Evolutionary conservation across 2,888 invertebrate species (phyloP), one percentile per base, ranked within the genome.

Genomic region (Tenthredo scrophulariae): DNA sequence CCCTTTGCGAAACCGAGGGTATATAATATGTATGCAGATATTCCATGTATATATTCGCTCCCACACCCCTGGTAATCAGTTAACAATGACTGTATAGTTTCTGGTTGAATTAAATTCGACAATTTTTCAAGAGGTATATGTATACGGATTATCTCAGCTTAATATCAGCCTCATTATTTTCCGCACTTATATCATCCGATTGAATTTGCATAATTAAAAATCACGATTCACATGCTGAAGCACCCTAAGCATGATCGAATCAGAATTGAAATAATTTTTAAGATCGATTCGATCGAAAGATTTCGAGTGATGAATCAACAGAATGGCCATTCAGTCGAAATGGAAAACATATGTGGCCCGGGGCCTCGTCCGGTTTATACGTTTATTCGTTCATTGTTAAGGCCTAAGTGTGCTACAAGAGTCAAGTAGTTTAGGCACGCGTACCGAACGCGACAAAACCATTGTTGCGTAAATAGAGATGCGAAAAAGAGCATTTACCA

Each of bases 391-490:
- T 62, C 80, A 40, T 77, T 54, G 77, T 46, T 54, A 18, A 33
- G 15, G 54, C 85, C 75, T 88, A 88, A 89, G 87, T 85, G 85
- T 86, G 87, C 88, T 88, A 87, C 87, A 85, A 86, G 85, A 90
- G 90, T 90, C 89, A 90, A 91, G 90, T 88, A 88, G 87, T 86
- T 46, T 86, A 85, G 84, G 88, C 86, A 85, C 88, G 87, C 89
- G 37, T 58, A 37, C 37, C 58, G 40, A 88, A 88, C 89, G 86
- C 89, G 89, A 87, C 88, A 84, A 88, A 89, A 91, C 91, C 92
- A 91, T 91, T 93, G 93, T 93, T 92, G 93, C 89, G 89, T 87
- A 92, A 93, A 93, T 92, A 92, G 92, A 92, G 92, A 92, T 92
- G 93, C 91, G 88, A 87, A 90, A 90, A 88, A 90, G 91, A 89